These are phyloP conservation scores for Picathartes gymnocephalus DNA, from an alignment of 2,113 vertebrate genomes.

Conservation along the genomic window DNA sequence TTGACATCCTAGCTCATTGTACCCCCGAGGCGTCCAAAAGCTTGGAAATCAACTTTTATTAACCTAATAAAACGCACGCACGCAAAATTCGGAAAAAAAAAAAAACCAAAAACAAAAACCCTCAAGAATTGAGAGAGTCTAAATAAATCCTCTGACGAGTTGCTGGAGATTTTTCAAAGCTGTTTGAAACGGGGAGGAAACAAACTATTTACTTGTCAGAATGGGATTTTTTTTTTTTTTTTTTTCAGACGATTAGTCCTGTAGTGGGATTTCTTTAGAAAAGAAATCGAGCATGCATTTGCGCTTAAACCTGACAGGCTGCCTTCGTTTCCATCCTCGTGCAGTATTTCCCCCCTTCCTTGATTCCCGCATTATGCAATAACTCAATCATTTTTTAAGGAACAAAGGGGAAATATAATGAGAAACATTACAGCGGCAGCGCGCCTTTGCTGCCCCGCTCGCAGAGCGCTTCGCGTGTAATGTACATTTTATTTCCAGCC, in stretches of 20 bases:
- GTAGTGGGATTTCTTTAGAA: background rate
- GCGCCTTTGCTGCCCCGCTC: background rate
- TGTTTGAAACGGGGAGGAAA: background rate
- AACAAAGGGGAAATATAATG: conserved; percentile 43
- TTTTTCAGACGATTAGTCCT: background rate
- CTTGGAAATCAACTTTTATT: conserved; percentile 66
- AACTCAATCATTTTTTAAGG: conserved; percentile 33
- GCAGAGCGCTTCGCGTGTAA: background rate
- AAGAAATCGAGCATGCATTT: background rate
- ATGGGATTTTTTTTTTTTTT: background rate
- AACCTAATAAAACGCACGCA: conserved; percentile 59
- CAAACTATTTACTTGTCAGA: background rate
- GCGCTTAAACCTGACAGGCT: background rate
- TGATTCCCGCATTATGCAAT: background rate
- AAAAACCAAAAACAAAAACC: too few relatives aligned
- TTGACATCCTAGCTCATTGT: conserved; percentile 36
- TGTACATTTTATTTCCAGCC: background rate
- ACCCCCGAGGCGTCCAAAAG: conserved; percentile 45
- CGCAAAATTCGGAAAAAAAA: background rate
- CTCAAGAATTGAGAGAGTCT: background rate
- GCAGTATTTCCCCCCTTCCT: background rate
- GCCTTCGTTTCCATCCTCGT: background rate
- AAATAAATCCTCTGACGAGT: background rate
- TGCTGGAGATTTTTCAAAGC: background rate
- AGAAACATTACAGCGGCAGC: conserved; percentile 14